Percentiles rank a stretch among this genome's conserved stretches.
phyloP scores from a whole-genome alignment of 2,888 invertebrate species.

The Oligia fasciuncula region DNA sequence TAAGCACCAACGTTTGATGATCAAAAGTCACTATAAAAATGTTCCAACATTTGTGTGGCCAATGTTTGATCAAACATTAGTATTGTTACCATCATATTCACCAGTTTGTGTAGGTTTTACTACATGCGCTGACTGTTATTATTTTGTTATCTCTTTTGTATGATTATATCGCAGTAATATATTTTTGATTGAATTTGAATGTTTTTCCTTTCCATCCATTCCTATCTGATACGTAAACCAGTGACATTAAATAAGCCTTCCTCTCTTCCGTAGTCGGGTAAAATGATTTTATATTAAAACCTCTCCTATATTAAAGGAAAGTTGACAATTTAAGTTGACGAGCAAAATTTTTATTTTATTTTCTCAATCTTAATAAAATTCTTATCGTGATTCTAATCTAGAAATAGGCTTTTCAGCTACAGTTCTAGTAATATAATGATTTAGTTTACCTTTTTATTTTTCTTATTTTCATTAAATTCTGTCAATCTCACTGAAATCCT shows the following conservation, averaged over 20 bases:
- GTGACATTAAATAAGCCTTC: not conserved
- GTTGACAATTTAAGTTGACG: not conserved
- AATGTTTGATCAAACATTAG: slow-evolving; percentile 46
- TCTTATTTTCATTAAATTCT: not conserved
- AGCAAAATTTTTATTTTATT: not conserved
- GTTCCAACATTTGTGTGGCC: slow-evolving; percentile 35
- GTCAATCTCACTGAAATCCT: not conserved
- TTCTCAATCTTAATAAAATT: not conserved
- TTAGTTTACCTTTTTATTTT: not conserved
- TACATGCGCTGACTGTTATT: slow-evolving; percentile 65
- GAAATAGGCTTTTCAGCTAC: not conserved
- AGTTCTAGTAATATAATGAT: too few relatives aligned
- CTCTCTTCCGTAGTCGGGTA: not conserved
- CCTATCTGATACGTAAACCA: not conserved
- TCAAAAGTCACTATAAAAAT: slow-evolving; percentile 51
- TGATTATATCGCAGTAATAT: slow-evolving; percentile 61
- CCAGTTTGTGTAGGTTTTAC: slow-evolving; percentile 79
- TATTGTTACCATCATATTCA: slow-evolving; percentile 22
- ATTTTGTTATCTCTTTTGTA: slow-evolving; percentile 59
- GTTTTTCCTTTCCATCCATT: not conserved
- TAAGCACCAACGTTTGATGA: slow-evolving; percentile 46
- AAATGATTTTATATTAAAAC: not conserved
- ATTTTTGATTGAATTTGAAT: slow-evolving; percentile 42
- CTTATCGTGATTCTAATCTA: not conserved
- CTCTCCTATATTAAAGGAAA: too few relatives aligned